Percentiles rank a stretch among this genome's conserved stretches.
These are phyloP conservation scores for Conus ventricosus DNA, from an alignment of 1,140 invertebrate species.

Conservation along the genomic window DNA sequence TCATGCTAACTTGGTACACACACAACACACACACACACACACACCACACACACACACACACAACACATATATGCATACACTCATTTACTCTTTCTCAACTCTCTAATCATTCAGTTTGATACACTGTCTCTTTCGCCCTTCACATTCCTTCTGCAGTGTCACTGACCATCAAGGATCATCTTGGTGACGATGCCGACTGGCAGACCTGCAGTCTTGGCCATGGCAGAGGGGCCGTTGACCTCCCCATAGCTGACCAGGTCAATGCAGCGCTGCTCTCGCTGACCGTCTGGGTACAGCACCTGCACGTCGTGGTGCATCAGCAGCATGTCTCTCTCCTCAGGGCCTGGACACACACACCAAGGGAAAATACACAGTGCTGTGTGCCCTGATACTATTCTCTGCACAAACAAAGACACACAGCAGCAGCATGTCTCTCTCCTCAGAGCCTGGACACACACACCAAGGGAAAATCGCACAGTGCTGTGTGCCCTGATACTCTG, in stretches of 20 bases:
- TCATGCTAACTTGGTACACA: no score
- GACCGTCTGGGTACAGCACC: constrained; percentile 92
- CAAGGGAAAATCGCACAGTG: no score
- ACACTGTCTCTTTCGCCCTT: no score
- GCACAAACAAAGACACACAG: no score
- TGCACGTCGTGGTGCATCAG: constrained; percentile 95
- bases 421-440: constrained; percentile 86
- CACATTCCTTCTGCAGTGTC: background rate
- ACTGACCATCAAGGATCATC: constrained; percentile 95
- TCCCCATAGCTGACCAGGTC: constrained; percentile 96
- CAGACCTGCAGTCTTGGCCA: constrained; percentile 98
- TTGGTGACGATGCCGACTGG: constrained; percentile 96
- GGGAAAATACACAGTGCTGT: no score
- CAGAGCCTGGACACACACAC: constrained; percentile 77
- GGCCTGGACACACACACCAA: constrained; percentile 74
- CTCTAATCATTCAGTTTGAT: no score
- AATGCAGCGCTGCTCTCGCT: constrained; percentile 88
- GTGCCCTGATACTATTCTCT: no score
- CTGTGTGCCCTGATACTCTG: constrained; percentile 67
- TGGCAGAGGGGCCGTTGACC: constrained; percentile 89
- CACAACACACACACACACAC: no score
- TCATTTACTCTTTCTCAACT: no score
- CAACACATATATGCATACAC: no score
- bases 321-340: constrained; percentile 93
- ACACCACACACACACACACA: no score